A percentile compares a stretch with the other conserved stretches of the same genome.
Evolutionary conservation across 2,888 invertebrate genomes (phyloP).

Genomic region (Psococerastis gibbosa): DNA sequence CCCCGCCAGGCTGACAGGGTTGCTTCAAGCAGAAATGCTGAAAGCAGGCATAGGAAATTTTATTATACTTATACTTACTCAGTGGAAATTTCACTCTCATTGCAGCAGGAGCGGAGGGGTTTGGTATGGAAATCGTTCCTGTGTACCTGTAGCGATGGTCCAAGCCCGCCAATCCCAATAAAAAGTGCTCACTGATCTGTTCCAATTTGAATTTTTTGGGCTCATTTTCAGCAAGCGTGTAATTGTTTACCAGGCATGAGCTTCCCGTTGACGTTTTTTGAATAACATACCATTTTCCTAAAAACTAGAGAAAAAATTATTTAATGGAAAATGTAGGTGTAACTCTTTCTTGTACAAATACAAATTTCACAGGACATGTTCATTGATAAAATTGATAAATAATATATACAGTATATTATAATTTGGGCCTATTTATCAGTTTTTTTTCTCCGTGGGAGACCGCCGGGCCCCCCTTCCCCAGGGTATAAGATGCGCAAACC

Average conservation of each 20-base stretch:
- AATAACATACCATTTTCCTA: slow-evolving; percentile 64
- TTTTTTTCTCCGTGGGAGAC: no score
- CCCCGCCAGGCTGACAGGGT: no score
- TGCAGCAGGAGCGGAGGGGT: slow-evolving; percentile 23
- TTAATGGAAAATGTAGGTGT: slow-evolving; percentile 2
- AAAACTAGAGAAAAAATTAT: slow-evolving; percentile 33
- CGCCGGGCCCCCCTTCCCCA: no score
- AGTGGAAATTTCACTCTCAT: slow-evolving; percentile 63
- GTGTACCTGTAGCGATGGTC: slow-evolving; percentile 65
- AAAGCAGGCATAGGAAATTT: no score
- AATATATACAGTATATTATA: no score
- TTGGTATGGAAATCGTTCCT: slow-evolving; percentile 42
- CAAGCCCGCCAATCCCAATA: slow-evolving; percentile 44
- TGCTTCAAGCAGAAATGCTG: no score
- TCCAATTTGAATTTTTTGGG: slow-evolving; percentile 47
- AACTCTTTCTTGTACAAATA: not conserved
- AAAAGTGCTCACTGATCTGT: slow-evolving; percentile 29
- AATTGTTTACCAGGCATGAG: slow-evolving; percentile 60
- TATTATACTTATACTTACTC: slow-evolving; percentile 57
- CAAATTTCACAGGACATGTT: no score
- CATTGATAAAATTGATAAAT: no score
- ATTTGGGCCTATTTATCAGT: no score
- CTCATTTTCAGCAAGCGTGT: slow-evolving; percentile 41
- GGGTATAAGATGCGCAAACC: no score
- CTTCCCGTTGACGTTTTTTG: slow-evolving; percentile 69